phyloP scores from a whole-genome alignment of 2,113 vertebrate species.

The Romanogobio albipinnatus region DNA sequence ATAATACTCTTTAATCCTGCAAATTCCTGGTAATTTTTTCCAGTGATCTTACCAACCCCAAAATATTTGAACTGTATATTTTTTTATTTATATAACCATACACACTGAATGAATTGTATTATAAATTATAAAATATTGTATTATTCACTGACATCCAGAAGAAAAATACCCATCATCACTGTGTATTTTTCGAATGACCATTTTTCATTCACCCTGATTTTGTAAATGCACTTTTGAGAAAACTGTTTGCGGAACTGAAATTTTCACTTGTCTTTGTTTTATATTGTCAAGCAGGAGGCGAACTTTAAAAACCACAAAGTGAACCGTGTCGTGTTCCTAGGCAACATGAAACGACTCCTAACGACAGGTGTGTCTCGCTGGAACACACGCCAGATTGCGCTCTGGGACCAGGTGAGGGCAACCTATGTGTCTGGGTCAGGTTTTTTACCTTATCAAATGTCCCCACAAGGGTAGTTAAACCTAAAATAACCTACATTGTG shows the following conservation, averaged over 20 bases:
- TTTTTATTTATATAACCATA: not conserved
- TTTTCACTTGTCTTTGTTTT: constrained; percentile 19
- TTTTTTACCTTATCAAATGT: constrained; percentile 1
- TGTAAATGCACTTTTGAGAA: not conserved
- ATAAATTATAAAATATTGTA: not conserved
- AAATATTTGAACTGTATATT: not conserved
- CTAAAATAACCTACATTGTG: not conserved
- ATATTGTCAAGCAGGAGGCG: constrained; percentile 79
- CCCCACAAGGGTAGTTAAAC: not conserved
- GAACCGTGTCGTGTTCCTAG: constrained; percentile 93
- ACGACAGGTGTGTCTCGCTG: constrained; percentile 94
- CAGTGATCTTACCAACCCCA: not conserved
- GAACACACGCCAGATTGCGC: constrained; percentile 95
- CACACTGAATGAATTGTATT: not conserved
- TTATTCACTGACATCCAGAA: not conserved
- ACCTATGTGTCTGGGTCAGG: constrained; percentile 25
- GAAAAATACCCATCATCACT: not conserved
- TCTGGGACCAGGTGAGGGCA: constrained; percentile 95
- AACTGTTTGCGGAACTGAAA: not conserved
- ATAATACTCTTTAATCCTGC: no score
- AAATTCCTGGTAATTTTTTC: no score
- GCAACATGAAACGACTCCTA: constrained; percentile 89
- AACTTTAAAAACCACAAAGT: constrained; percentile 94
- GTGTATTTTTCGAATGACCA: not conserved
- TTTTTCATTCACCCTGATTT: not conserved